Evolutionary conservation across 2,888 invertebrate genomes (phyloP), one percentile per base, ranked within the genome.

Genomic region (Spilarctia lutea): DNA sequence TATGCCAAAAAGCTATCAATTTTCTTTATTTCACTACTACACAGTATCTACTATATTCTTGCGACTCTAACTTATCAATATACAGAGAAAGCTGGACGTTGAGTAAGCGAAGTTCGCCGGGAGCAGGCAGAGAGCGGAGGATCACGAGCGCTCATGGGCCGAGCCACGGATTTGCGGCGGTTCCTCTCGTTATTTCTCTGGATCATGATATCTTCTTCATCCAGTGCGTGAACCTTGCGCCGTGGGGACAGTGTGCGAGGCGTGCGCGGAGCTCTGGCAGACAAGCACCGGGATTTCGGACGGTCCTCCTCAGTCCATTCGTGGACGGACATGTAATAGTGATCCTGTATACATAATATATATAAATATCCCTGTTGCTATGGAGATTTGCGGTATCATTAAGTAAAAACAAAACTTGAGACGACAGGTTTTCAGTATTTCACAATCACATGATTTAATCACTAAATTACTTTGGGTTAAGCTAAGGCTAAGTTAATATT

Each of bases 41-140:
- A 82, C 73, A 71, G 33, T 69, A 85, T 81, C 79, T 85, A 79
- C 68, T 33, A 77, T 75, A 18, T 35, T 60, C 33, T 69, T 33
- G 39, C 18, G 42, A 52, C 68, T 69, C 63, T 56, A 68, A 42
- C 35, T 42, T 63, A 72, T 89, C 83, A 95, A 87, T 96, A 96
- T 73, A 96, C 88, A 33, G 94, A 92, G 78, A 96, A 96, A 24
- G 96, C 95, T 0, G 96, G 96, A 35, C 96, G 91, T 73, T 93
- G 94, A n/a, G 93, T 89, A 66, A 95, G 84, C 1, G 94, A 91
- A 1, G 93, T 87, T 71, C 94, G 91, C 39, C 95, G 86, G 0
- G 94, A 92, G 79, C 91, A 92, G 0, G 89, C 88, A 0, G 93
- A 90, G 35, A 91, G 88, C 0, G 91, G 90, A 2, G 92, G 90